Evolutionary conservation across 2,888 invertebrate species (phyloP).

Genomic region (Zelleria hepariella): DNA sequence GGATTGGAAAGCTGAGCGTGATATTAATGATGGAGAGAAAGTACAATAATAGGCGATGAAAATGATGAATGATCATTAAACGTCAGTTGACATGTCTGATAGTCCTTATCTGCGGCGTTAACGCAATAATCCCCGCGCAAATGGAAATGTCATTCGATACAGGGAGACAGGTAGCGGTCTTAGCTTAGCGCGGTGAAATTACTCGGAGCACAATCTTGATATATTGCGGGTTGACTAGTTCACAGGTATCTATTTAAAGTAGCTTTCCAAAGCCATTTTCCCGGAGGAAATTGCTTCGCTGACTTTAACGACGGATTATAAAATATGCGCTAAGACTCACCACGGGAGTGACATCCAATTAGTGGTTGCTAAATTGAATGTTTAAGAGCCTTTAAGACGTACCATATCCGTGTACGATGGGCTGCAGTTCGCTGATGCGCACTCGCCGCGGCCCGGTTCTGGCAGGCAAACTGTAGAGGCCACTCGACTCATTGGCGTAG

Average conservation of each 20-base stretch:
- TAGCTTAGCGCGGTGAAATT: background rate
- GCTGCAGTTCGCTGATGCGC: conserved; percentile 53
- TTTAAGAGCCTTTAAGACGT: conserved; percentile 23
- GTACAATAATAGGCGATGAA: background rate
- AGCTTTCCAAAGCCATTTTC: conserved; percentile 9
- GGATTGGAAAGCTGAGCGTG: background rate
- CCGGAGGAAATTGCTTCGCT: background rate
- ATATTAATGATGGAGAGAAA: background rate
- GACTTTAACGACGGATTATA: background rate
- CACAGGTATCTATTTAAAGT: conserved; percentile 58
- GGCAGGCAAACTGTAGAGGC: conserved; percentile 46
- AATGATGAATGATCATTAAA: background rate
- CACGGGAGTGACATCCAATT: background rate
- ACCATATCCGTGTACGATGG: conserved; percentile 61
- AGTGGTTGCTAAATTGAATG: background rate
- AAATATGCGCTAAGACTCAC: background rate
- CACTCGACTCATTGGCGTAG: conserved; percentile 27
- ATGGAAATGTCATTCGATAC: background rate
- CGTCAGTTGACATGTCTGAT: background rate
- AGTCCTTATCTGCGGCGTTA: background rate
- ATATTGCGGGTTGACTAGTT: conserved; percentile 46
- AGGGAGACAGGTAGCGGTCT: background rate
- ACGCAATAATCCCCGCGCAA: background rate
- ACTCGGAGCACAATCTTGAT: conserved; percentile 19
- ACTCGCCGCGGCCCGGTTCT: conserved; percentile 50